These are phyloP conservation scores for Silurus meridionalis DNA, from an alignment of 2,113 vertebrate species.

Conservation along the genomic window DNA sequence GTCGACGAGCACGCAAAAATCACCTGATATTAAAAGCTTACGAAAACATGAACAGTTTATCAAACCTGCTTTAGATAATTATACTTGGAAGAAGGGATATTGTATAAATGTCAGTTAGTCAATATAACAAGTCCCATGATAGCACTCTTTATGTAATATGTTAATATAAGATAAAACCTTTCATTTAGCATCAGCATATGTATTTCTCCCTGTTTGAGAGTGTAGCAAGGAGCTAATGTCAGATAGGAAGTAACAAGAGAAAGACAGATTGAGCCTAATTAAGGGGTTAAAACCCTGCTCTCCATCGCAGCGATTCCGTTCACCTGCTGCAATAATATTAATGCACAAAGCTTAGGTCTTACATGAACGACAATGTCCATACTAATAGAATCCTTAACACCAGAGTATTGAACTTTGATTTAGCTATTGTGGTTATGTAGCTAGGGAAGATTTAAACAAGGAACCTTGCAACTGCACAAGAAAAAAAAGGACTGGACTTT, in stretches of 20 bases:
- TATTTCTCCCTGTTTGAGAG: background rate
- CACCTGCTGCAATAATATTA: constrained; percentile 51
- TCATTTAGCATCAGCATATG: constrained; percentile 8
- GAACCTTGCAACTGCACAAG: background rate
- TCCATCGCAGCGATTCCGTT: constrained; percentile 13
- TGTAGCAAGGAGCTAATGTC: background rate
- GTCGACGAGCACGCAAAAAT: constrained; percentile 7
- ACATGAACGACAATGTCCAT: constrained; percentile 36
- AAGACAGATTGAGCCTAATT: background rate
- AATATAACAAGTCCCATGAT: background rate
- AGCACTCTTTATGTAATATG: constrained; percentile 1
- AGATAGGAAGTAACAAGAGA: background rate
- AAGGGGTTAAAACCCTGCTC: constrained; percentile 1
- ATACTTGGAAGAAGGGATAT: background rate
- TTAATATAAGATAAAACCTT: constrained; percentile 15
- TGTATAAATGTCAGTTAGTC: background rate
- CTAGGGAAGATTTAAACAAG: constrained; percentile 5
- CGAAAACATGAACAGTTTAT: constrained; percentile 60
- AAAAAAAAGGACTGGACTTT: constrained; percentile 26
- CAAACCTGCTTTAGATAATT: constrained; percentile 28
- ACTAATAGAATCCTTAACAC: constrained; percentile 56
- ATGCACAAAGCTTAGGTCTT: constrained; percentile 52
- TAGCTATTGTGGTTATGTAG: background rate
- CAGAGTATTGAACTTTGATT: constrained; percentile 9
- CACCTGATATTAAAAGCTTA: constrained; percentile 62